Evolutionary conservation across 2,888 invertebrate genomes (phyloP), one percentile per base, ranked within the genome.

Genomic region (Stenolophus ochropezus): DNA sequence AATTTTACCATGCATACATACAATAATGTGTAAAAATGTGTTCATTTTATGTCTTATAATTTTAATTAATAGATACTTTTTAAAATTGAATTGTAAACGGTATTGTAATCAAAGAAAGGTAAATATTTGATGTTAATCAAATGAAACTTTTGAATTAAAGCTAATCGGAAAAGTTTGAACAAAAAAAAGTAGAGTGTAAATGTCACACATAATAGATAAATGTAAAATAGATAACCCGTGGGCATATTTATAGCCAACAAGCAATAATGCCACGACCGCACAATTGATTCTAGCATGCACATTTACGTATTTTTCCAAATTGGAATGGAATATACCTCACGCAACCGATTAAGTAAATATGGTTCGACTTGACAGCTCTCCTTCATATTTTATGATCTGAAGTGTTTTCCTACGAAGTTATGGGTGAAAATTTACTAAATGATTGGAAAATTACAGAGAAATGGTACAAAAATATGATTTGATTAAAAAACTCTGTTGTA

Each of bases 221-320:
- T 53, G 18, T 53, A 20, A 53, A 20, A 53, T 53, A 53, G 53
- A 53, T 53, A 58, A 3, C 58, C 20, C n/a, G 23, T 20, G 20
- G 58, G 11, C 21, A 21, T 58, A 25, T 58, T 25, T 58, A 58
- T 58, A 58, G 21, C 20, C 20, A 58, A 20, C n/a, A 4, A n/a
- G 21, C 58, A 58, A 23, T 58, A 58, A 53, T 53, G 16, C 18
- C 20, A 3, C 53, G 20, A 14, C 20, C 6, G 3, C 53, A 53
- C n/a, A n/a, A n/a, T 58, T 21, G 23, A 58, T 61, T 61, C 25
- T 4, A 61, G 25, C 25, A 61, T 61, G 61, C 25, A 61, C 61
- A 61, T 61, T 61, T 61, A 56, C 21, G 61, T 61, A 61, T 61
- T 61, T 61, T 61, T 61, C 61, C 61, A 61, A 61, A 61, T 61